Percentiles rank a stretch among this genome's conserved stretches.
Evolutionary conservation across 2,888 invertebrate genomes (phyloP).

Genomic region (Macrophya annulata): DNA sequence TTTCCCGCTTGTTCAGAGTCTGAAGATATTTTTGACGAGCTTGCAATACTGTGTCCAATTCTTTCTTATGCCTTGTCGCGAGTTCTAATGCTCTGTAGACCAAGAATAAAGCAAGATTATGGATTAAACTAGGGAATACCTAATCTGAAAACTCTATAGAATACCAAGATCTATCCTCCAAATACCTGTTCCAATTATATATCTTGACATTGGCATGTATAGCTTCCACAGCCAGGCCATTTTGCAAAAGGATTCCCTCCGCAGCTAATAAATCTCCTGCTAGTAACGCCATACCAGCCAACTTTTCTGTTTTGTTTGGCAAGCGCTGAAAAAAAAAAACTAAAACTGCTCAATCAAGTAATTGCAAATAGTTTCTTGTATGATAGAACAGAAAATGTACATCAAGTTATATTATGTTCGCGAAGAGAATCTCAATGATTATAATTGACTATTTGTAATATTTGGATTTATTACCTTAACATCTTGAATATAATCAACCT

Average conservation of each 20-base stretch:
- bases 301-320: slow-evolving; percentile 82
- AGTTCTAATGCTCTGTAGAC: slow-evolving; percentile 86
- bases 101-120: slow-evolving; percentile 29
- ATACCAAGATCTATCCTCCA: neutral
- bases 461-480: slow-evolving; percentile 84
- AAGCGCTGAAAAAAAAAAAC: slow-evolving; percentile 78
- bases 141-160: neutral
- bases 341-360: neutral
- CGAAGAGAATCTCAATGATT: neutral
- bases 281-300: slow-evolving; percentile 86
- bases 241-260: slow-evolving; percentile 86
- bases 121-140: neutral
- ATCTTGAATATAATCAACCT: slow-evolving; percentile 92
- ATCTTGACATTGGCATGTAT: slow-evolving; percentile 87
- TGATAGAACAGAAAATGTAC: neutral
- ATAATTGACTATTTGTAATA: slow-evolving; percentile 4
- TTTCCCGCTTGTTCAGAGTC: slow-evolving; percentile 82
- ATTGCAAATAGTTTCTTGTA: neutral
- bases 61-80: slow-evolving; percentile 87
- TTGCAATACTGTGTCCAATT: slow-evolving; percentile 88
- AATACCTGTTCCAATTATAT: slow-evolving; percentile 88
- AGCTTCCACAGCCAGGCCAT: slow-evolving; percentile 86
- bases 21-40: slow-evolving; percentile 85
- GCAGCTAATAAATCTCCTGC: slow-evolving; percentile 87
- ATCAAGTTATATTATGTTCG: neutral